Percentiles rank a stretch among this genome's conserved stretches.
Conservation (phyloP, 2,888 invertebrate genomes). For the Hemaris fuciformis region DNA sequence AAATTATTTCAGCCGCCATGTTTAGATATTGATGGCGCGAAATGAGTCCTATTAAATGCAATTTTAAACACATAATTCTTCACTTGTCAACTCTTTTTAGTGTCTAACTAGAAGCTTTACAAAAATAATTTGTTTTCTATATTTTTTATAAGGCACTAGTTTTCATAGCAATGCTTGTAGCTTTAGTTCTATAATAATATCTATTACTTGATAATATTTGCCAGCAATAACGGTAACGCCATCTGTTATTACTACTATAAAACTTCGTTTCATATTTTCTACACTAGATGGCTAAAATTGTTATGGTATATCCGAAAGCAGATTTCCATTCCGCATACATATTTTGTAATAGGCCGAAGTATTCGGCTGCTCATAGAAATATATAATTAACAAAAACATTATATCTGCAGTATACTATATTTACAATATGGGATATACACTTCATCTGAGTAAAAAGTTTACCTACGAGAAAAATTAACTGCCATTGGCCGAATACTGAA, state of each 20-base stretch:
- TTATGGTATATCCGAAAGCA: not conserved
- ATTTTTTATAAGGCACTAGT: not conserved
- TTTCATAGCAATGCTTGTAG: not conserved
- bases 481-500: too few relatives aligned
- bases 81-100: not conserved
- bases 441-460: too few relatives aligned
- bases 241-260: not conserved
- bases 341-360: too few relatives aligned
- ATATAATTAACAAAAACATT: too few relatives aligned
- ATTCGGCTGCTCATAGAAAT: too few relatives aligned
- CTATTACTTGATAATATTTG: not conserved
- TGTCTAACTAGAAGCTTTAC: not conserved
- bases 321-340: too few relatives aligned
- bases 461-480: too few relatives aligned
- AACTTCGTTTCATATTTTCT: not conserved
- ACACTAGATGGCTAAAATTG: not conserved
- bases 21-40: too few relatives aligned
- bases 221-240: not conserved
- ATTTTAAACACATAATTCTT: not conserved
- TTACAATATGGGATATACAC: too few relatives aligned
- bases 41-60: too few relatives aligned
- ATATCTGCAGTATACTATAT: too few relatives aligned
- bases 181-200: not conserved
- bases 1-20: too few relatives aligned
- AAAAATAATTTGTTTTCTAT: not conserved